Percentiles rank a stretch among this genome's conserved stretches.
Conservation (phyloP, 1,140 invertebrate species). For the Tachypleus tridentatus region DNA sequence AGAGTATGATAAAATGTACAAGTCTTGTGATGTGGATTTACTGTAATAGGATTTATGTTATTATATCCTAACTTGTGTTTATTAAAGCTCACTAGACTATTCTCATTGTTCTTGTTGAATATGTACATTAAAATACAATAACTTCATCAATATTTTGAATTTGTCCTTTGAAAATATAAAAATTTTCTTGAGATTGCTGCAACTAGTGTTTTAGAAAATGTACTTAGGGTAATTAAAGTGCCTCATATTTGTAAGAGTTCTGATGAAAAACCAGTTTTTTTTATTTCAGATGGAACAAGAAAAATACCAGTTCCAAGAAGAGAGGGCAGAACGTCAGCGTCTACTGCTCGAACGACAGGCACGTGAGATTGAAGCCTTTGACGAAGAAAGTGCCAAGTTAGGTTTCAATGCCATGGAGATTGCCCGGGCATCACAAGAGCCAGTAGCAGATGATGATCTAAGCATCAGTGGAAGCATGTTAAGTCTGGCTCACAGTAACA, state of each 20-base stretch:
- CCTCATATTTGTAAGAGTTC: too few relatives aligned
- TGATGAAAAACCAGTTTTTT: too few relatives aligned
- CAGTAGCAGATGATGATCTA: constrained; percentile 64
- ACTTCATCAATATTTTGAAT: too few relatives aligned
- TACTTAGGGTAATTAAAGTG: too few relatives aligned
- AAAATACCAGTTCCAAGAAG: constrained; percentile 74
- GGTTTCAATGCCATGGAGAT: constrained; percentile 82
- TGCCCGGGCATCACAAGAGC: constrained; percentile 72
- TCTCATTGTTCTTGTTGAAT: too few relatives aligned
- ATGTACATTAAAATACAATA: too few relatives aligned
- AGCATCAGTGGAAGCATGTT: constrained; percentile 87
- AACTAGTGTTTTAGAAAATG: constrained; percentile 2
- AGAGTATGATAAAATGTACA: too few relatives aligned
- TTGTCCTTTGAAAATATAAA: too few relatives aligned
- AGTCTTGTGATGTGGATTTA: too few relatives aligned
- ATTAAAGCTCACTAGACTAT: too few relatives aligned
- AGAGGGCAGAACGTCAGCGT: constrained; percentile 73
- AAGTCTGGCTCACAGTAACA: constrained; percentile 85
- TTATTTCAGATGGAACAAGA: constrained; percentile 72
- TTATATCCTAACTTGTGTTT: too few relatives aligned
- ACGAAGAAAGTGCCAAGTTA: constrained; percentile 78
- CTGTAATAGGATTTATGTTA: too few relatives aligned
- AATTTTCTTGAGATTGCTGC: constrained; percentile 1
- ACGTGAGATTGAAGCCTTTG: constrained; percentile 81
- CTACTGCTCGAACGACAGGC: constrained; percentile 77